Evolutionary conservation across 1,140 invertebrate genomes (phyloP).

Genomic region (Aphis craccivora): DNA sequence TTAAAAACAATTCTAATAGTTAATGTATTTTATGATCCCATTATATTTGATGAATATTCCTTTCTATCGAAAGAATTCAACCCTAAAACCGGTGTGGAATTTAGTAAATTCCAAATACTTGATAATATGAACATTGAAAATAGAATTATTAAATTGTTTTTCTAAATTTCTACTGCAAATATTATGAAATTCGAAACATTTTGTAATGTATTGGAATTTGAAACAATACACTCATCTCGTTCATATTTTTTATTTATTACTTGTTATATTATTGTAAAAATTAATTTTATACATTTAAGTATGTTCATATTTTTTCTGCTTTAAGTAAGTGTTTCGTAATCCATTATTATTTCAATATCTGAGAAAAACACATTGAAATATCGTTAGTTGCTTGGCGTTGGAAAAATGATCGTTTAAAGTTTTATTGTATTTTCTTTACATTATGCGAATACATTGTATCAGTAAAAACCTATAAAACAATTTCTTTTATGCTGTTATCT

Average conservation of each 20-base stretch:
- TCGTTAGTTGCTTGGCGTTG: not conserved
- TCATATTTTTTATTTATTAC: not conserved
- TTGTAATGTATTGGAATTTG: not conserved
- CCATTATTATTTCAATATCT: not conserved
- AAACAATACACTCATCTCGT: not conserved
- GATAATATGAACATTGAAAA: not conserved
- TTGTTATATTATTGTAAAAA: not conserved
- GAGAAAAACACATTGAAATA: not conserved
- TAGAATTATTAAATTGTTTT: conserved; percentile 4
- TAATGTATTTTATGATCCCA: not conserved
- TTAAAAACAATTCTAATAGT: not conserved
- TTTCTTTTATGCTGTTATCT: not conserved
- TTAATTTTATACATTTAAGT: not conserved
- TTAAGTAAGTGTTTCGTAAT: not conserved
- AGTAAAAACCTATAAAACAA: not conserved
- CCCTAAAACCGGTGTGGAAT: not conserved
- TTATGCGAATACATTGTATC: not conserved
- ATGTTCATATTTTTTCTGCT: not conserved
- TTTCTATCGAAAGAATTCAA: not conserved
- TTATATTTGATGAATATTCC: not conserved
- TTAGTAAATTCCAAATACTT: not conserved
- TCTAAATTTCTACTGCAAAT: not conserved
- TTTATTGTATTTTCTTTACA: not conserved
- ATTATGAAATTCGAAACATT: not conserved
- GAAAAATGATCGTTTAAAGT: conserved; percentile 5